A percentile compares a stretch with the other conserved stretches of the same genome.
Evolutionary conservation across 1,140 invertebrate genomes (phyloP).

Genomic region (Drosophila carrolli): DNA sequence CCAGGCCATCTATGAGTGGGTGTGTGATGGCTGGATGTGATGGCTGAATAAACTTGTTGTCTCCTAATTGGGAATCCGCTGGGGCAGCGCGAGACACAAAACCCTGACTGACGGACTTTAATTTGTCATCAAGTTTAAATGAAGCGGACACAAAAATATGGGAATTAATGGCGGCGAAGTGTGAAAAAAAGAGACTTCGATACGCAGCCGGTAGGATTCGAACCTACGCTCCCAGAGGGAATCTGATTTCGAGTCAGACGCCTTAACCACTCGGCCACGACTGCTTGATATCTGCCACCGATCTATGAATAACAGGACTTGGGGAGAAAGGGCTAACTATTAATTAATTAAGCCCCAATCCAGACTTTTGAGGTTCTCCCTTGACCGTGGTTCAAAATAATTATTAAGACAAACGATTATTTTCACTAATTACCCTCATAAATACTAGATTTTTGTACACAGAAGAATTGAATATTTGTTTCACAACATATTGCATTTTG

Average conservation of each 20-base stretch:
- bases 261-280: slow-evolving; percentile 94
- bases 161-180: background rate
- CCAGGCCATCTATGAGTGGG: slow-evolving; percentile 12
- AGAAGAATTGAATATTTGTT: no score
- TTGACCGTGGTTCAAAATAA: no score
- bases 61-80: slow-evolving; percentile 55
- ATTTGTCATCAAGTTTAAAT: slow-evolving; percentile 18
- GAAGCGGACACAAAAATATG: background rate
- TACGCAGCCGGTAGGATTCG: slow-evolving; percentile 92
- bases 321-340: no score
- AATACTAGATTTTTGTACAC: no score
- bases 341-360: no score
- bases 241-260: slow-evolving; percentile 94
- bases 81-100: slow-evolving; percentile 7
- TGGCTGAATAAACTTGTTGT: slow-evolving; percentile 64
- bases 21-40: slow-evolving; percentile 37
- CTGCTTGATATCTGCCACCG: slow-evolving; percentile 80
- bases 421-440: no score
- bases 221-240: slow-evolving; percentile 94
- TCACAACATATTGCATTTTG: no score
- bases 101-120: slow-evolving; percentile 27
- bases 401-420: no score
- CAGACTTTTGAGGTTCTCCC: no score
- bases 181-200: background rate
- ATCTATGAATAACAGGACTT: no score